Conservation (phyloP, 1,140 invertebrate genomes). For the Mactra quadrangularis region DNA sequence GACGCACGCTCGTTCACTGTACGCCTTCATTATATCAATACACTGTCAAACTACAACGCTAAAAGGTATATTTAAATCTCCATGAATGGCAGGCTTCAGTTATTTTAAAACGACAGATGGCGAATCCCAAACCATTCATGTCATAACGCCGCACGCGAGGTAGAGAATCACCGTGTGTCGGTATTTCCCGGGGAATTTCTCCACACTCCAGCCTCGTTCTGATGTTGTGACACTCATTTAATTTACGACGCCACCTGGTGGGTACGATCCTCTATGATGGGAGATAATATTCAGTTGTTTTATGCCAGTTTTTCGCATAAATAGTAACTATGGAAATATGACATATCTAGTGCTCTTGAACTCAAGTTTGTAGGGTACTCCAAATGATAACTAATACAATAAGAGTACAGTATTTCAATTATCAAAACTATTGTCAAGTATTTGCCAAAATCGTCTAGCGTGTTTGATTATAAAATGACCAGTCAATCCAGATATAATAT, state of each 20-base stretch:
- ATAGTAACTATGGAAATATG: constrained; percentile 16
- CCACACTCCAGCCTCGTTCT: constrained; percentile 33
- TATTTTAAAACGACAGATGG: background rate
- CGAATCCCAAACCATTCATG: background rate
- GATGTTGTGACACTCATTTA: constrained; percentile 4
- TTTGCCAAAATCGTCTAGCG: too few species aligned
- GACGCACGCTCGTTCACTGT: too few species aligned
- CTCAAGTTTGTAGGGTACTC: too few species aligned
- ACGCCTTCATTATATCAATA: too few species aligned
- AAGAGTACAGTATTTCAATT: too few species aligned
- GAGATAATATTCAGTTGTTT: constrained; percentile 27
- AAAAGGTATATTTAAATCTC: too few species aligned
- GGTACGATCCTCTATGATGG: background rate
- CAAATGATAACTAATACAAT: too few species aligned
- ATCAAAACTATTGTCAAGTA: too few species aligned
- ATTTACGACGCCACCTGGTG: constrained; percentile 38
- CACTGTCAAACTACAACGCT: too few species aligned
- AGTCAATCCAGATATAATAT: too few species aligned
- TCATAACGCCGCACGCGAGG: constrained; percentile 30
- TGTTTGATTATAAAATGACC: too few species aligned
- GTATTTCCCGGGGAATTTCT: constrained; percentile 28
- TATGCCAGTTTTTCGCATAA: constrained; percentile 27
- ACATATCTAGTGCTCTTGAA: constrained; percentile 7
- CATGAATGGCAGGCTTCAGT: background rate
- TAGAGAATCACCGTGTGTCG: background rate